Percentiles rank a stretch among this genome's conserved stretches.
Evolutionary conservation across 2,113 vertebrate species (phyloP).

Genomic region (Gnathonemus longibarbis): DNA sequence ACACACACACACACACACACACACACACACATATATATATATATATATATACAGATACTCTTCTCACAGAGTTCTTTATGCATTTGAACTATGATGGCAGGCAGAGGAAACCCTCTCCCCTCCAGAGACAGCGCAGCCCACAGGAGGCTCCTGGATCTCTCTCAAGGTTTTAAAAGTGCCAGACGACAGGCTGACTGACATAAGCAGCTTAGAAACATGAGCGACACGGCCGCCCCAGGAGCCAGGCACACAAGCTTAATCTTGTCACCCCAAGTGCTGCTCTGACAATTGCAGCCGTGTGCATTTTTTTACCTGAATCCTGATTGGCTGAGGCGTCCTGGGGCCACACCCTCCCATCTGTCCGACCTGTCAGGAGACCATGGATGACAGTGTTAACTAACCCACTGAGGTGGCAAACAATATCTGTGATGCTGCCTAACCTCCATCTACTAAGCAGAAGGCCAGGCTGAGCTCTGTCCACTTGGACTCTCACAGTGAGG

Average conservation of each 20-base stretch:
- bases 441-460: background rate
- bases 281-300: background rate
- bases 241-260: background rate
- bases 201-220: background rate
- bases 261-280: background rate
- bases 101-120: background rate
- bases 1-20: background rate
- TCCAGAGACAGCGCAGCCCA: background rate
- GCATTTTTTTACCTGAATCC: background rate
- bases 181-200: background rate
- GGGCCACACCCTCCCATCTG: background rate
- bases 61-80: background rate
- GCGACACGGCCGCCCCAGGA: background rate
- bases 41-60: background rate
- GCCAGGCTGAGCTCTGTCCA: background rate
- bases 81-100: background rate
- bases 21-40: background rate
- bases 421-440: background rate
- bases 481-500: background rate
- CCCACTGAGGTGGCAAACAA: background rate
- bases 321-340: background rate
- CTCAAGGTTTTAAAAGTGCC: background rate
- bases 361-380: background rate
- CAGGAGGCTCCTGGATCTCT: background rate
- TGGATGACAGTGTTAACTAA: background rate